Percentiles rank a stretch among this genome's conserved stretches.
These are phyloP conservation scores for Pachydiplax longipennis DNA, from an alignment of 2,888 invertebrate genomes.

Conservation along the genomic window DNA sequence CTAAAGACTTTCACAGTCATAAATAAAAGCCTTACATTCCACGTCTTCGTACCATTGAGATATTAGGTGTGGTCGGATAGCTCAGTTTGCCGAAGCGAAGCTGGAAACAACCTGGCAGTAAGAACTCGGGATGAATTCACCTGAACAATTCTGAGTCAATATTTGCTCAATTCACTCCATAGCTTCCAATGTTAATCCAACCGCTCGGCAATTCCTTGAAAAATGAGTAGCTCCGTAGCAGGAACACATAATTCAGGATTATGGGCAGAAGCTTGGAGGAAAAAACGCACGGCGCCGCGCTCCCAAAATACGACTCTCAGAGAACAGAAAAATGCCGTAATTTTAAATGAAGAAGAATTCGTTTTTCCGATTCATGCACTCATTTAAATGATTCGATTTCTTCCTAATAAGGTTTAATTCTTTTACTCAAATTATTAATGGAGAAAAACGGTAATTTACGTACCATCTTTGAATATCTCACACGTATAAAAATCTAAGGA, in stretches of 20 bases:
- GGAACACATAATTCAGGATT: not conserved
- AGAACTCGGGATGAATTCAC: not conserved
- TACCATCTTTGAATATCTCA: too few species aligned
- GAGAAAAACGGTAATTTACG: too few species aligned
- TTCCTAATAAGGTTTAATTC: too few species aligned
- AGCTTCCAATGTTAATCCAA: constrained; percentile 30
- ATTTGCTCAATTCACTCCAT: constrained; percentile 28
- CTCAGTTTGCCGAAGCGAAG: not conserved
- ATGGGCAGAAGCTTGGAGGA: not conserved
- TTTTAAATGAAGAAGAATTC: not conserved
- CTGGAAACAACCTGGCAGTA: not conserved
- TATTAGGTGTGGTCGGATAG: not conserved
- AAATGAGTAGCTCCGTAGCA: not conserved
- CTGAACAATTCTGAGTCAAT: constrained; percentile 15
- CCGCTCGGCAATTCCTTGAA: not conserved
- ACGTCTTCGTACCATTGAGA: too few species aligned
- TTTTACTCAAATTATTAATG: too few species aligned
- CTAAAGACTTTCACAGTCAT: too few species aligned
- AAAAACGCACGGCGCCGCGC: not conserved
- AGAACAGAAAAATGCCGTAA: not conserved
- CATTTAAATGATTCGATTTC: too few species aligned
- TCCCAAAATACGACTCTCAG: not conserved
- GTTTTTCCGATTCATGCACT: not conserved
- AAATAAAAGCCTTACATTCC: too few species aligned
- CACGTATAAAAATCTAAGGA: too few species aligned